These are phyloP conservation scores for Piprites chloris DNA, from an alignment of 2,113 vertebrate genomes.

Conservation along the genomic window DNA sequence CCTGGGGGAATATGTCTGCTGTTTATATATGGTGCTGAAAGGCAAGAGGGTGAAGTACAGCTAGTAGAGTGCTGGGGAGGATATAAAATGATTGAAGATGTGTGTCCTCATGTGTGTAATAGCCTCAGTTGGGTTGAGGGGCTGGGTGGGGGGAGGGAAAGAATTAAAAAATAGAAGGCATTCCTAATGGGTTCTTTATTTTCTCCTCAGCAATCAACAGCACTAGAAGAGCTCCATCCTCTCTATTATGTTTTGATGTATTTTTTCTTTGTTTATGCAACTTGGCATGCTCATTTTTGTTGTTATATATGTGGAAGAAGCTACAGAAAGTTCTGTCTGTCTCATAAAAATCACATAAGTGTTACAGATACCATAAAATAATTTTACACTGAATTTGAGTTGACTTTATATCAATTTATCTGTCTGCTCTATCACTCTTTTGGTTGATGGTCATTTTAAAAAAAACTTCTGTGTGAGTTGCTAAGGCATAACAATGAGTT, in stretches of 20 bases:
- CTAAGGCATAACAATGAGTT: background rate
- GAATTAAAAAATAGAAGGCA: constrained; percentile 56
- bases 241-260: background rate
- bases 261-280: background rate
- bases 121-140: constrained; percentile 35
- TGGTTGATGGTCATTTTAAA: background rate
- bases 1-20: constrained; percentile 39
- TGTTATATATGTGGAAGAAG: background rate
- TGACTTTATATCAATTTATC: background rate
- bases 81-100: constrained; percentile 64
- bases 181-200: constrained; percentile 53
- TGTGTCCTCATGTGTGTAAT: constrained; percentile 72
- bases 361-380: background rate
- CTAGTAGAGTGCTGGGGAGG: constrained; percentile 48
- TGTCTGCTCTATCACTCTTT: background rate
- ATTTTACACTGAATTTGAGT: background rate
- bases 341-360: background rate
- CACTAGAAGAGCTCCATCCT: background rate
- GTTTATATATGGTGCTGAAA: constrained; percentile 51
- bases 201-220: constrained; percentile 38
- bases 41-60: constrained; percentile 46
- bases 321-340: background rate
- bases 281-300: background rate
- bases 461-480: background rate
- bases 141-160: constrained; percentile 35